Base-by-base conservation (phyloP, 2,888 invertebrate species). In the Parochlus steinenii region DNA sequence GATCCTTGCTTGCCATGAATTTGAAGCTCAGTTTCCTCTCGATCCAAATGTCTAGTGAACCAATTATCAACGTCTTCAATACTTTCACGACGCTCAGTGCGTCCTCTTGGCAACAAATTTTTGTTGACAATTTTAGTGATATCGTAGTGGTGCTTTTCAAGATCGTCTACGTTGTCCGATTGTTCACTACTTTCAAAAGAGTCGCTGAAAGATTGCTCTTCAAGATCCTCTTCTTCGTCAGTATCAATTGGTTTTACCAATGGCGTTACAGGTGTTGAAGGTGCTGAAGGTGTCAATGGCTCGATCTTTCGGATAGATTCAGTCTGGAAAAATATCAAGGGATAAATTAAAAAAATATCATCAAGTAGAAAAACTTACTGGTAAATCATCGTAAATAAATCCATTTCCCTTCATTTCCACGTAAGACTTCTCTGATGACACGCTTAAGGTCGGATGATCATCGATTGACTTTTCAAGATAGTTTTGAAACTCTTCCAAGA, bases 11-110 rank as follows among this genome's bases (percentile, higher is more conserved):
- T n/a, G n/a, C n/a, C n/a, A n/a, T n/a, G n/a, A n/a, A n/a, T n/a
- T 18, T 14, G 4, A 12, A 6, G 6, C 17, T 43, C 34, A 3
- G 22, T 23, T 32, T 39, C 37, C 6, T 27, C 31, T 7, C 31
- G 12, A 10, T 28, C 26, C 6, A 29, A 14, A 11, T 38, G 32
- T 20, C 27, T 15, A 2, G 30, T 37, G 16, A 45, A 45, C 44
- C 45, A 45, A 22, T 34, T 38, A 23, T 45, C 42, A n/a, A 43
- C 33, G 17, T 45, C 43, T 24, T 43, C 44, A 26, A 45, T 45
- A 24, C 43, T 43, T 16, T 42, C 41, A 14, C 43, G 33, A 10
- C 41, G 4, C 22, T n/a, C 1, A 7, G 23, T 18, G 5, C 7
- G 10, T 4, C 12, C 6, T 12, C 20, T 19, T n/a, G 18, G 4